Evolutionary conservation across 2,797 vertebrate species (phyloP), one percentile per base, ranked within the genome.

Genomic region (Manis crassicaudata): DNA sequence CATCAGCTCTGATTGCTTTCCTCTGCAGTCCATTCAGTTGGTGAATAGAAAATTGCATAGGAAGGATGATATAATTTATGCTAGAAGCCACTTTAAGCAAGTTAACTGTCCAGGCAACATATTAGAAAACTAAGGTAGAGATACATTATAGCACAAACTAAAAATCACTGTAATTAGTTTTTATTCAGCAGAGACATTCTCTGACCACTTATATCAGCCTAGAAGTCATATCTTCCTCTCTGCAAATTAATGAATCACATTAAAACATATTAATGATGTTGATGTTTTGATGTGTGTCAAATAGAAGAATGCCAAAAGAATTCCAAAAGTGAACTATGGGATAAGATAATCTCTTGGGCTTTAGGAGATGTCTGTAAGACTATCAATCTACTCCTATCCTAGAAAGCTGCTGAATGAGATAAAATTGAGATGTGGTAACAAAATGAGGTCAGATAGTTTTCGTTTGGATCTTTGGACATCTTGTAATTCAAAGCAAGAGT

Each of bases 401-500:
- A 37, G 54, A 76, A 80, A 37, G 25, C 62, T 79, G 75, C 29
- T 43, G 27, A 75, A 52, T 94, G 58, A 27, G 10, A 70, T 46
- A 76, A 90, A 89, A 65, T 75, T 88, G 35, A 80, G 75, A 75
- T 85, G 77, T 37, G 60, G 68, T 58, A 85, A 50, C 23, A 79
- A 88, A 75, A 27, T 50, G n/a, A 88, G 23, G 82, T 43, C 88
- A 81, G 73, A 83, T 3, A n/a, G 6, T 93, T 77, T 85, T 83
- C 25, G 21, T 58, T 79, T 81, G 56, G 29, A 75, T 56, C 56
- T 84, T 94, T 87, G 40, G 32, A 60, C 40, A 52, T 90, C 94
- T 94, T 87, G n/a, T 88, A 91, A 70, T 62, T 92, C 56, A 72
- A 88, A 85, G 50, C 84, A 75, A 96, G 82, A 72, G 14, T 63